Base-by-base conservation (phyloP, 2,888 invertebrate genomes). In the Cataglyphis albicans region DNA sequence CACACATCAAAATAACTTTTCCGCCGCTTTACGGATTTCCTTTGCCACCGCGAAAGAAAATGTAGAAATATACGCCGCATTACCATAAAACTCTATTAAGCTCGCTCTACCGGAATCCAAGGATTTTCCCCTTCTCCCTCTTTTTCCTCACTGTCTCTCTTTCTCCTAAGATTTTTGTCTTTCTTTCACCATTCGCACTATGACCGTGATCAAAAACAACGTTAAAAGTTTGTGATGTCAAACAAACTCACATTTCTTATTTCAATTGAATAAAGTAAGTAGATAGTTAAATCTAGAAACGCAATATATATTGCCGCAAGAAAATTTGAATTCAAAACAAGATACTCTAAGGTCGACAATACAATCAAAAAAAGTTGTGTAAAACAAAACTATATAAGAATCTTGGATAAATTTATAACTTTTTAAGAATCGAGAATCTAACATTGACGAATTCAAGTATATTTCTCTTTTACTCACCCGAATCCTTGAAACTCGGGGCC, bases 401-500 rank as follows among this genome's bases (percentile, higher is more conserved):
- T n/a, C 1, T 52, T n/a, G 6, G 0, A 52, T 52, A 2, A 48
- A 63, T 32, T 61, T 41, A 3, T 0, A 61, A 44, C 10, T 9
- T 63, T 15, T 63, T 15, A 15, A 9, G 15, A 10, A 32, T 12
- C 12, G 41, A 44, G 1, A n/a, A n/a, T 52, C 7, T n/a, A 52
- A 52, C n/a, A 52, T 74, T 32, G 21, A 32, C 32, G 29, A 4
- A 48, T 12, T 18, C 12, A 12, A 61, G 2, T 4, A 59, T n/a
- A 32, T n/a, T 15, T 1, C n/a, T 10, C n/a, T 3, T 25, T 25
- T 41, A 74, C 92, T 90, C 85, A 94, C 94, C 93, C 93, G 70
- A 93, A 93, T 91, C 93, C 94, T 90, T 94, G 94, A 83, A 94
- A 94, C 86, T 94, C 94, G 3, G 94, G 93, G 15, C 94, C 94